Evolutionary conservation across 2,888 invertebrate genomes (phyloP), one percentile per base, ranked within the genome.

Genomic region (Drosophila siamana): DNA sequence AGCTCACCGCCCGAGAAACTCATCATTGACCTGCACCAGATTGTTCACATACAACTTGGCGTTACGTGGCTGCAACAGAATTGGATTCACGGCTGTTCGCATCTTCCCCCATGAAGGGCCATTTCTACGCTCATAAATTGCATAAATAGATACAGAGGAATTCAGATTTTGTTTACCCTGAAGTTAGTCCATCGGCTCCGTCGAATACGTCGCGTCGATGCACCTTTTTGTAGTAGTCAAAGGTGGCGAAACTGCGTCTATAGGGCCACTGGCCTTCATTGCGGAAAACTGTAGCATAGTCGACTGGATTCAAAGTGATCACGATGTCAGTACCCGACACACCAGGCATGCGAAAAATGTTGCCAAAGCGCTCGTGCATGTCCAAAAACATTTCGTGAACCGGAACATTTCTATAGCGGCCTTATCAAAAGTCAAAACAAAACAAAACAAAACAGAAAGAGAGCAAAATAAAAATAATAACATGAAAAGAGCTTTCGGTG

Each of bases 31-130:
- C 62, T 92, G 92, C 60, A 93, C 92, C 57, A 94, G 91, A 8
- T 91, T 92, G 1, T 93, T 91, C 3, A 93, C 83, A 70, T 94
- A 94, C 0, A 93, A 87, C 84, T 93, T 93, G 1, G 93, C 92
- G 65, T 93, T 90, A 72, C 94, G 94, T 0, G 95, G 94, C 80
- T 95, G 94, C 90, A 96, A 91, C 90, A 96, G 92, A 33, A 95
- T 93, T 52, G 95, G 95, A 90, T 95, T 95, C 0, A 95, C 95
- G 65, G 94, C 94, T 0, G 94, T 94, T 15, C 96, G 93, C 73
- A 95, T 93, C 55, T 94, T 93, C 40, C 94, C 93, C 96, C 96
- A 96, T 73, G 94, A 93, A 11, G 94, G 93, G 0, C 95, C 95
- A 91, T 95, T 94, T 2, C 94, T 94, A 78, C 11, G 13, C 1